Evolutionary conservation across 2,797 vertebrate genomes (phyloP).

Genomic region (Clarias pachynema): DNA sequence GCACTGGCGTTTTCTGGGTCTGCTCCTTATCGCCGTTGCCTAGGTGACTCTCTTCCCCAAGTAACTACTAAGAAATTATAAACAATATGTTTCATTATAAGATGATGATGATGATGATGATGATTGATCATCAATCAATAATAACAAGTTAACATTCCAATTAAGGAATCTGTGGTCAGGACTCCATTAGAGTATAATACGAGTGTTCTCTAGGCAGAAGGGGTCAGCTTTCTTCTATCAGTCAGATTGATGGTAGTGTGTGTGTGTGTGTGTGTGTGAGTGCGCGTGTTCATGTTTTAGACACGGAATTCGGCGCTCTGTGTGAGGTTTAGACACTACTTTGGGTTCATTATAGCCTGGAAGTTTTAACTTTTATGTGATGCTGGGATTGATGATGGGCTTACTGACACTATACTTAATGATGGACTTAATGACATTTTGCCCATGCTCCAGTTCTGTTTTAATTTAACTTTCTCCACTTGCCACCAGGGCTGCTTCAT

Average conservation of each 20-base stretch:
- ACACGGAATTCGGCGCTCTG: slow-evolving; percentile 82
- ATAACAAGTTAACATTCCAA: not conserved
- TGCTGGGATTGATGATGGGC: slow-evolving; percentile 83
- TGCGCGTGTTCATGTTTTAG: slow-evolving; percentile 73
- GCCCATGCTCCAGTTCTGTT: not conserved
- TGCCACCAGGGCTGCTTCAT: not conserved
- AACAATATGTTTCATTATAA: not conserved
- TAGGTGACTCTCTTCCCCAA: slow-evolving; percentile 85
- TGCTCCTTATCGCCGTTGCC: slow-evolving; percentile 82
- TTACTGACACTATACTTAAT: slow-evolving; percentile 77
- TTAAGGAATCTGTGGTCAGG: not conserved
- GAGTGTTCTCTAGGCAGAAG: not conserved
- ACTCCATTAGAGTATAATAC: not conserved
- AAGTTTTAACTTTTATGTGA: slow-evolving; percentile 79
- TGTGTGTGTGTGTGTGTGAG: not conserved
- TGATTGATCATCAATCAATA: not conserved
- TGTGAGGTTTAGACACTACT: slow-evolving; percentile 83
- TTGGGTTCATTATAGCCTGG: slow-evolving; percentile 84
- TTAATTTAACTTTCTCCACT: not conserved
- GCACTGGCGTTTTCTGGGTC: slow-evolving; percentile 80
- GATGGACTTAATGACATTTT: slow-evolving; percentile 40
- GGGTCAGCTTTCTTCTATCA: not conserved
- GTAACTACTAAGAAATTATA: slow-evolving; percentile 78
- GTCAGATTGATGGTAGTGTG: not conserved
- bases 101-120: not conserved